Evolutionary conservation across 2,888 invertebrate species (phyloP).

Genomic region (Megaustenia siamemsis): DNA sequence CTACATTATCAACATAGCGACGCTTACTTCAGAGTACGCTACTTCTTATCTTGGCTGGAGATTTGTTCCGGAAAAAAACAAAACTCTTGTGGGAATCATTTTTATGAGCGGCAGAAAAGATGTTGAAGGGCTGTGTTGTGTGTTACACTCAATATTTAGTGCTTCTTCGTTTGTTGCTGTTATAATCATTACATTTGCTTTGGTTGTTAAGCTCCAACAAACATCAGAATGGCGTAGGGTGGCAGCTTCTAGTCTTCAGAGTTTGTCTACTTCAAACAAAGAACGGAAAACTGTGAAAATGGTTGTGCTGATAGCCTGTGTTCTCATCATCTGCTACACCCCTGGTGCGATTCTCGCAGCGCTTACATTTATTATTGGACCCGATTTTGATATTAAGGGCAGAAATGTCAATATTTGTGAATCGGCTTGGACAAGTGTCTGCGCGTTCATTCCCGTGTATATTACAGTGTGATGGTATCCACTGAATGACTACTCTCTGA

Average conservation of each 20-base stretch:
- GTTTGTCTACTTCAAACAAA: not conserved
- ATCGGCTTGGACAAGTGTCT: not conserved
- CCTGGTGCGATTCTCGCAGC: not conserved
- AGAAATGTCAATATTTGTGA: constrained; percentile 1
- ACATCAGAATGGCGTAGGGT: not conserved
- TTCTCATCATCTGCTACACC: constrained; percentile 13
- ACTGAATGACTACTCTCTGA: too few species aligned
- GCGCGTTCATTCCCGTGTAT: not conserved
- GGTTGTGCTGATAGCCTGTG: constrained; percentile 6
- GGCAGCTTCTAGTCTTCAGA: not conserved
- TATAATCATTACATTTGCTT: not conserved
- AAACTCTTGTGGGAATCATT: not conserved
- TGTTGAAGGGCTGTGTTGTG: not conserved
- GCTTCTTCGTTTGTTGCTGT: constrained; percentile 14
- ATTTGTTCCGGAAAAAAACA: not conserved
- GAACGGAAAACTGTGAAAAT: constrained; percentile 11
- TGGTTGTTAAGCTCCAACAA: not conserved
- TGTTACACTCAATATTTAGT: not conserved
- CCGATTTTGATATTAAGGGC: constrained; percentile 15
- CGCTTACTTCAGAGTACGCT: constrained; percentile 7
- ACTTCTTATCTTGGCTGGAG: constrained; percentile 4
- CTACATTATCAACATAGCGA: not conserved
- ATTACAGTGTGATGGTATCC: too few species aligned
- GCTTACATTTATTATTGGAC: not conserved
- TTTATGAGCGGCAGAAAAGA: not conserved